These are phyloP conservation scores for Eilema griseolum DNA, from an alignment of 2,888 invertebrate genomes.

Conservation along the genomic window DNA sequence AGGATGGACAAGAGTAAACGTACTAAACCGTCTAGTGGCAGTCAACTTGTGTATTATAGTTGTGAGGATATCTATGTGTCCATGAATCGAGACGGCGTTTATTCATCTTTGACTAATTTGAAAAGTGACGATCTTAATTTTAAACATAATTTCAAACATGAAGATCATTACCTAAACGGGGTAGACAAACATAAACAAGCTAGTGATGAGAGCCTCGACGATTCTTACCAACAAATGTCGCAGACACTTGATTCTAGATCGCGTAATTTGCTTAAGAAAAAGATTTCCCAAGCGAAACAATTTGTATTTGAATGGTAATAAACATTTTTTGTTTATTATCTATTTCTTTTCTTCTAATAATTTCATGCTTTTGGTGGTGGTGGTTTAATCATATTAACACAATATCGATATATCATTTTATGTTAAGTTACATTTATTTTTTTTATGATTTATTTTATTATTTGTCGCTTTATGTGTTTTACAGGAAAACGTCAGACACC, in stretches of 20 bases:
- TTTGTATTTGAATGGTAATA: conserved; percentile 60
- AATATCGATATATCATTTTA: conserved; percentile 35
- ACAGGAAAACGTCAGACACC: conserved; percentile 84
- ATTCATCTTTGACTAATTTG: conserved; percentile 37
- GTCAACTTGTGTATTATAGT: conserved; percentile 60
- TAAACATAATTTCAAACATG: background rate
- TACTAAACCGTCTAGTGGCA: conserved; percentile 28
- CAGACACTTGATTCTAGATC: conserved; percentile 34
- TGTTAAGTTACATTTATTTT: conserved; percentile 43
- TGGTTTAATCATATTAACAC: conserved; percentile 49
- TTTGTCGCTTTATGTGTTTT: conserved; percentile 84
- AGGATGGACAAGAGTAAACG: conserved; percentile 24
- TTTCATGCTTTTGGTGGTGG: conserved; percentile 59
- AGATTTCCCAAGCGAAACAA: conserved; percentile 63
- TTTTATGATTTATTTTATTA: conserved; percentile 65
- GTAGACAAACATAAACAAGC: background rate
- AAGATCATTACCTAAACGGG: background rate
- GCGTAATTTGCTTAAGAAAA: conserved; percentile 58
- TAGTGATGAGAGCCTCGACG: conserved; percentile 18
- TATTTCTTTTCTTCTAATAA: conserved; percentile 19
- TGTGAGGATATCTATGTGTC: conserved; percentile 57
- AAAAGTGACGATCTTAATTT: background rate
- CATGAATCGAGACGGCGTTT: conserved; percentile 26
- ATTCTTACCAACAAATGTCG: conserved; percentile 21
- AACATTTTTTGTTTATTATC: conserved; percentile 18